Percentiles rank a stretch among this genome's conserved stretches.
Evolutionary conservation across 30 jellyfish, hydroid and myxozoan species (phyloP).

Genomic region (Pseudorhiza aurosa): DNA sequence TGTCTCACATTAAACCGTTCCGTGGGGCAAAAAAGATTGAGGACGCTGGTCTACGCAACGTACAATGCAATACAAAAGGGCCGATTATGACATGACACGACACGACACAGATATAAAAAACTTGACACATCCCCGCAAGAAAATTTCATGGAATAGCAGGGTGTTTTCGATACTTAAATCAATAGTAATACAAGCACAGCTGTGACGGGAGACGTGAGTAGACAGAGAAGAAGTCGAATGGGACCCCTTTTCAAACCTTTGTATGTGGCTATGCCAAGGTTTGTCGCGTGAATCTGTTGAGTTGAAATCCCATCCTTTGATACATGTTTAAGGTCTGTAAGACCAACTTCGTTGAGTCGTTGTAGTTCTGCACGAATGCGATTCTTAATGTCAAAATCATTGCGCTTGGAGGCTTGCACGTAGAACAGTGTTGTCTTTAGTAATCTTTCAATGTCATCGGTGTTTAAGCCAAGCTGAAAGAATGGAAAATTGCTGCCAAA

Average conservation of each 20-base stretch:
- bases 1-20: no score
- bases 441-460: conserved; percentile 13
- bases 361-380: conserved; percentile 31
- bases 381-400: conserved; percentile 18
- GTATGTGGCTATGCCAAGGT: conserved; percentile 78
- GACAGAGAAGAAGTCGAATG: no score
- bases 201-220: no score
- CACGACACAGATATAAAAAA: no score
- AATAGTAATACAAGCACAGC: no score
- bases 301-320: neutral
- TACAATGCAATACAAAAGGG: no score
- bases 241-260: conserved; percentile 78
- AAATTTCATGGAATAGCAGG: no score
- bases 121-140: no score
- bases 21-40: no score
- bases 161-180: no score
- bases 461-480: conserved; percentile 50
- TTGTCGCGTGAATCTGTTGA: conserved; percentile 44
- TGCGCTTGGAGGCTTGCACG: conserved; percentile 55
- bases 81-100: no score
- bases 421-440: conserved; percentile 45
- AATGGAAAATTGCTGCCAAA: neutral
- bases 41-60: no score
- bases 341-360: conserved; percentile 49
- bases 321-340: conserved; percentile 10